These are phyloP conservation scores for Cosmia pyralina DNA, from an alignment of 2,888 invertebrate species.

Conservation along the genomic window DNA sequence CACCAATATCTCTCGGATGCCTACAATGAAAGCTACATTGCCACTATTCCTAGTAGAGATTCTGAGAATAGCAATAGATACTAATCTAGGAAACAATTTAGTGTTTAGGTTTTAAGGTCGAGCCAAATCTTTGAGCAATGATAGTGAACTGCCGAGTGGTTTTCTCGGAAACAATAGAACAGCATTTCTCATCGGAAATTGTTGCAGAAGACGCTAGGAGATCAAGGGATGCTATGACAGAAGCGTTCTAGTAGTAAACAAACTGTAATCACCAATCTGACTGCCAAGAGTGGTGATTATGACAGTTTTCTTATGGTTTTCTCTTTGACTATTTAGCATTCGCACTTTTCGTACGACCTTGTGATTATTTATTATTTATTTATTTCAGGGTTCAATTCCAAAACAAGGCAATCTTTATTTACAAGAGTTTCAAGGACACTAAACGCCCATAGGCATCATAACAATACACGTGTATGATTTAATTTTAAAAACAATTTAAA, in stretches of 20 bases:
- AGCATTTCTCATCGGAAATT: neutral
- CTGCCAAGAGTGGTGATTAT: too few species aligned
- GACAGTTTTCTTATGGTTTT: too few species aligned
- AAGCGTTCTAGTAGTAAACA: neutral
- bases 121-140: constrained; percentile 5
- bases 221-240: neutral
- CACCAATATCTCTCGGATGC: constrained; percentile 21
- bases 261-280: neutral
- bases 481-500: too few species aligned
- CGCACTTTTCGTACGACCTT: neutral
- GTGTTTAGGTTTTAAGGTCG: constrained; percentile 30
- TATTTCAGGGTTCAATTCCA: neutral
- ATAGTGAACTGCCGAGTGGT: neutral
- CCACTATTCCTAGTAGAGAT: constrained; percentile 28
- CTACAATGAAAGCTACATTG: constrained; percentile 58
- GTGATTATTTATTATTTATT: neutral
- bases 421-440: too few species aligned
- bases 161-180: constrained; percentile 3
- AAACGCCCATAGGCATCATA: too few species aligned
- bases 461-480: too few species aligned
- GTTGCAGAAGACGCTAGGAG: neutral
- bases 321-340: neutral
- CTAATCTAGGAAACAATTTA: constrained; percentile 32
- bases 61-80: constrained; percentile 49
- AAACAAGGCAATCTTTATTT: neutral